Evolutionary conservation across 1,140 invertebrate species (phyloP).

Genomic region (Conus betulinus): DNA sequence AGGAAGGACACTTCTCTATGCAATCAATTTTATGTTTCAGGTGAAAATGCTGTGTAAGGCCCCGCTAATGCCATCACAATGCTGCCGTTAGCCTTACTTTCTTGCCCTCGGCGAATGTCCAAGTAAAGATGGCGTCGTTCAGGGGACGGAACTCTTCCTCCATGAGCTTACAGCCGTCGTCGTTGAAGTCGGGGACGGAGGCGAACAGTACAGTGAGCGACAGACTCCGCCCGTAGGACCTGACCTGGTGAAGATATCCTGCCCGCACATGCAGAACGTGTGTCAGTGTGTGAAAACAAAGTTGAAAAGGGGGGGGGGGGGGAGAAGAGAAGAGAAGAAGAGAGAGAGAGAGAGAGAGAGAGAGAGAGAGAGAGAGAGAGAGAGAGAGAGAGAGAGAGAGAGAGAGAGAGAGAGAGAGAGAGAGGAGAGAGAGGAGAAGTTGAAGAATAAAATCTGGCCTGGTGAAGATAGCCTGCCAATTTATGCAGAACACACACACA

Average conservation of each 20-base stretch:
- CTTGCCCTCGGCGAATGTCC: conserved; percentile 56
- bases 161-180: conserved; percentile 58
- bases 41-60: not conserved
- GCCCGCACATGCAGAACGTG: not conserved
- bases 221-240: conserved; percentile 72
- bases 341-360: too few species aligned
- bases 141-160: conserved; percentile 51
- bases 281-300: too few species aligned
- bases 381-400: too few species aligned
- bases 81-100: conserved; percentile 44
- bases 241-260: conserved; percentile 73
- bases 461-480: too few species aligned
- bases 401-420: too few species aligned
- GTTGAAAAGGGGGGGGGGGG: too few species aligned
- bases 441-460: too few species aligned
- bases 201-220: conserved; percentile 70
- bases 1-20: not conserved
- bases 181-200: conserved; percentile 56
- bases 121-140: conserved; percentile 57
- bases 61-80: not conserved
- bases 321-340: too few species aligned
- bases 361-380: too few species aligned
- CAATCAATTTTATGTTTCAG: too few species aligned
- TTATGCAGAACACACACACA: too few species aligned
- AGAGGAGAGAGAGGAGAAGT: too few species aligned